Evolutionary conservation across 2,113 vertebrate genomes (phyloP).

Genomic region (Silurus glanis): DNA sequence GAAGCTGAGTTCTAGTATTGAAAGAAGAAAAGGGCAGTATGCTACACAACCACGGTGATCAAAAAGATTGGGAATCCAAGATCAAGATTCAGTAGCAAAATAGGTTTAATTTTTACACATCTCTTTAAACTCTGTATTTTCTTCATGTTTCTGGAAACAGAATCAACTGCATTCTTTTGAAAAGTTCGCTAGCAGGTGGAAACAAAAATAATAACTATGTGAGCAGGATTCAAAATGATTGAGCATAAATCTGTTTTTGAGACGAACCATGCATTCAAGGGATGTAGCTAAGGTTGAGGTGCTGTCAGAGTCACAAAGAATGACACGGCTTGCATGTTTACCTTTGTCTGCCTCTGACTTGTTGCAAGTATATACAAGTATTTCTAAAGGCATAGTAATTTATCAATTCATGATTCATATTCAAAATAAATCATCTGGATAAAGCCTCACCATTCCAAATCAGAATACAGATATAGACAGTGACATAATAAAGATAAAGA

Average conservation of each 20-base stretch:
- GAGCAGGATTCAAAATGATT: no score
- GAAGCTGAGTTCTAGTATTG: slow-evolving; percentile 10
- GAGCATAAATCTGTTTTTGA: background rate
- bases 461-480: no score
- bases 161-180: background rate
- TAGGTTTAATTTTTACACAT: background rate
- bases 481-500: background rate
- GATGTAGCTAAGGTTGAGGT: background rate
- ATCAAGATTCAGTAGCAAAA: background rate
- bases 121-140: background rate
- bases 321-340: no score
- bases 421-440: no score
- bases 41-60: background rate
- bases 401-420: no score
- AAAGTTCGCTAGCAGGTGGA: no score
- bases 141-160: background rate
- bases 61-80: background rate
- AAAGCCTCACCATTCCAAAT: no score
- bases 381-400: no score
- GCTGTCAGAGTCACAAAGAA: background rate
- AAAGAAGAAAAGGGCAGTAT: slow-evolving; percentile 27
- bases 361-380: no score
- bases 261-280: background rate
- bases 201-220: no score
- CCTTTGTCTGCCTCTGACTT: no score